Conservation (phyloP, 2,797 vertebrate species). For the Fistularia commersonii region DNA sequence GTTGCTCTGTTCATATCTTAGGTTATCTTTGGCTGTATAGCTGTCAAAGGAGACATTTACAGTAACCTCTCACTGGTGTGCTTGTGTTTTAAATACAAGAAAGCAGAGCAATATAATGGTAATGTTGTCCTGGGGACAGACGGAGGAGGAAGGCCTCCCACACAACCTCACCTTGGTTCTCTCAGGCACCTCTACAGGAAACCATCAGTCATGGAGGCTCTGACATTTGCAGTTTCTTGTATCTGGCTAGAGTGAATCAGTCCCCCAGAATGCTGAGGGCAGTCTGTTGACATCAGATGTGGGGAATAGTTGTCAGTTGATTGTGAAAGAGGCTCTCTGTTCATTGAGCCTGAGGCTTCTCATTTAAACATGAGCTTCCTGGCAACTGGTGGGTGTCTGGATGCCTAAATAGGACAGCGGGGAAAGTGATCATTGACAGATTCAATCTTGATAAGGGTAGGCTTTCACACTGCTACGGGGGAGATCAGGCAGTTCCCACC, state of each 20-base stretch:
- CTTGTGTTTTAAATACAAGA: constrained; percentile 38
- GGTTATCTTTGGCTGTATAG: constrained; percentile 37
- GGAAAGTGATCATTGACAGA: constrained; percentile 62
- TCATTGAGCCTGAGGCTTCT: constrained; percentile 66
- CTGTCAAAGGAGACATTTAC: constrained; percentile 36
- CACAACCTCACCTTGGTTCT: constrained; percentile 60
- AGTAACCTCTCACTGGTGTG: constrained; percentile 30
- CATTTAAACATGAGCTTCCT: constrained; percentile 75
- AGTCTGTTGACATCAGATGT: constrained; percentile 68
- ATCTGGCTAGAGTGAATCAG: constrained; percentile 60
- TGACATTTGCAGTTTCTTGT: constrained; percentile 46
- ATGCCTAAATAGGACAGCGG: constrained; percentile 65
- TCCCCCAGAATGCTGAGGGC: constrained; percentile 64
- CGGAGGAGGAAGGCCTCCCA: constrained; percentile 46
- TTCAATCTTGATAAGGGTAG: constrained; percentile 69
- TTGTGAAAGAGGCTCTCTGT: constrained; percentile 73
- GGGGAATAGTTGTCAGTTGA: constrained; percentile 69
- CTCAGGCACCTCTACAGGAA: constrained; percentile 52
- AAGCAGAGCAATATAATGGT: constrained; percentile 42
- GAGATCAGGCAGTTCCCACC: constrained; percentile 34
- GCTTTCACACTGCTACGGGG: constrained; percentile 49
- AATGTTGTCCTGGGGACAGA: constrained; percentile 45
- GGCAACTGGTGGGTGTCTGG: constrained; percentile 59
- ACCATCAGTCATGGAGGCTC: constrained; percentile 34
- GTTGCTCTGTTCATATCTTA: constrained; percentile 38